A percentile compares a stretch with the other conserved stretches of the same genome.
phyloP scores from a whole-genome alignment of 2,888 invertebrate genomes.

The Cylloceria caligata region DNA sequence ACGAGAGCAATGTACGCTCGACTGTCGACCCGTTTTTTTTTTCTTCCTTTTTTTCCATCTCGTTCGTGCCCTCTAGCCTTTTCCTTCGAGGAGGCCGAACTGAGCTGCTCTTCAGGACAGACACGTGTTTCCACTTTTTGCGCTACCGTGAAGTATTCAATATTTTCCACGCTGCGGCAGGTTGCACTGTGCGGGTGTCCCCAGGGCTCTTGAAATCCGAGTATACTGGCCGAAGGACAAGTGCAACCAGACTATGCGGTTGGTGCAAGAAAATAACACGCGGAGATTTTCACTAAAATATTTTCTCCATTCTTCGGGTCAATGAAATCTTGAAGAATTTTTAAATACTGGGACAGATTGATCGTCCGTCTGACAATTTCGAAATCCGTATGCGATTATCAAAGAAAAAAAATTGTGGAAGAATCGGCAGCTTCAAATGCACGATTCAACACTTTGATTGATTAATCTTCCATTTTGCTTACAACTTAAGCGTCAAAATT shows the following conservation, averaged over 20 bases:
- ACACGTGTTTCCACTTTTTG: constrained; percentile 65
- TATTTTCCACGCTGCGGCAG: constrained; percentile 58
- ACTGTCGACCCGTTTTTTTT: background rate
- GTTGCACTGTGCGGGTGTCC: constrained; percentile 53
- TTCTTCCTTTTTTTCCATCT: background rate
- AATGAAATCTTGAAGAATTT: constrained; percentile 26
- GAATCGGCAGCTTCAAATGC: background rate
- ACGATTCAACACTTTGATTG: too few species aligned
- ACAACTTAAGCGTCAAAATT: too few species aligned
- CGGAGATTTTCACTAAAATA: constrained; percentile 34
- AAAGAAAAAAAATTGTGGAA: background rate
- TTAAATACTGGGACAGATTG: background rate
- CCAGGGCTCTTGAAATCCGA: constrained; percentile 54
- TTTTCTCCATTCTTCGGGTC: background rate
- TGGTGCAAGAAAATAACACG: constrained; percentile 24
- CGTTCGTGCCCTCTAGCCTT: constrained; percentile 32
- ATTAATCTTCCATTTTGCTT: too few species aligned
- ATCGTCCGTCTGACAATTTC: background rate
- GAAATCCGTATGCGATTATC: background rate
- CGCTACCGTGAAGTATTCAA: constrained; percentile 36
- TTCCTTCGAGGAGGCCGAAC: constrained; percentile 52
- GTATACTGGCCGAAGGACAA: constrained; percentile 32
- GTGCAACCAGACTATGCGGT: constrained; percentile 46
- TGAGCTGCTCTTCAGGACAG: constrained; percentile 32
- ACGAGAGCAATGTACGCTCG: background rate